Evolutionary conservation across 2,888 invertebrate genomes (phyloP).

Genomic region (Autographa pulchrina): DNA sequence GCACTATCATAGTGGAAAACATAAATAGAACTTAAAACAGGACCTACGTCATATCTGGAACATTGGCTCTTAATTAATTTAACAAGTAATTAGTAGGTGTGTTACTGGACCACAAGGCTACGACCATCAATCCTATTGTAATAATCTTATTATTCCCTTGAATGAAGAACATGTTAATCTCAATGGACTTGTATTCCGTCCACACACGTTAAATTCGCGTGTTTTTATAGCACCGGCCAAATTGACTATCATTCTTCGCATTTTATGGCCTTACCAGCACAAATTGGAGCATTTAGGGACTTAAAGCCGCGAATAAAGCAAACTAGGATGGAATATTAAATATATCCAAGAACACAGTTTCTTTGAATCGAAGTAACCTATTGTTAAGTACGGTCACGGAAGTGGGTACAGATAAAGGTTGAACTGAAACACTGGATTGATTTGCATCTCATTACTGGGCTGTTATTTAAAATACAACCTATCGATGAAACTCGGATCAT

Average conservation of each 20-base stretch:
- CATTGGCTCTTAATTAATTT: too few species aligned
- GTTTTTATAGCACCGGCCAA: slow-evolving; percentile 24
- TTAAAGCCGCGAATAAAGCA: not conserved
- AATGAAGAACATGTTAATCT: slow-evolving; percentile 11
- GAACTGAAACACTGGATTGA: slow-evolving; percentile 32
- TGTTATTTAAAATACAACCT: slow-evolving; percentile 6
- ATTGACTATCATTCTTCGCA: slow-evolving; percentile 24
- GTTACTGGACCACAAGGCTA: not conserved
- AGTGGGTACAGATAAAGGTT: slow-evolving; percentile 32
- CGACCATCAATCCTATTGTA: not conserved
- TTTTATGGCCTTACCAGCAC: slow-evolving; percentile 33
- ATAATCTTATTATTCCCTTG: not conserved
- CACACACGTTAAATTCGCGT: slow-evolving; percentile 30
- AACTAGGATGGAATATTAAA: slow-evolving; percentile 48
- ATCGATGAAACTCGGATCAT: too few species aligned
- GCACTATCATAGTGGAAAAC: too few species aligned
- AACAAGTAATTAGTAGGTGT: too few species aligned
- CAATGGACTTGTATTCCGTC: slow-evolving; percentile 18
- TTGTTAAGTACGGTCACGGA: slow-evolving; percentile 46
- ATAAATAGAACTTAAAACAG: too few species aligned
- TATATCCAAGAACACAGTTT: slow-evolving; percentile 20
- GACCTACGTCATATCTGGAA: too few species aligned
- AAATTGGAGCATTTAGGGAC: slow-evolving; percentile 39
- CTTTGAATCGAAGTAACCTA: slow-evolving; percentile 19
- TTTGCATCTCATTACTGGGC: slow-evolving; percentile 35